phyloP scores from a whole-genome alignment of 1,140 invertebrate genomes.

The Carposina sasakii region DNA sequence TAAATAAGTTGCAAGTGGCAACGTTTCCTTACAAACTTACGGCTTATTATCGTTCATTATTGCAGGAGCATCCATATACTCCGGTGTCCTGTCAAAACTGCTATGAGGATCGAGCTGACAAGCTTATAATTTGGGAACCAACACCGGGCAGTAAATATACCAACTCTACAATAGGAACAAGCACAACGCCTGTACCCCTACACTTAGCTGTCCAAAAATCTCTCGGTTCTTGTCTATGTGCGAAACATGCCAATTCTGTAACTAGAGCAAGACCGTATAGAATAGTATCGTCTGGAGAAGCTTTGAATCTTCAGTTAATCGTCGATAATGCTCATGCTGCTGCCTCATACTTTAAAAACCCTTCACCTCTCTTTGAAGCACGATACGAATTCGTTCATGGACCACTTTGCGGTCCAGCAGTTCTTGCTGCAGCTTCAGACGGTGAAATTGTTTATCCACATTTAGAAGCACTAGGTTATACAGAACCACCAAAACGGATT shows the following conservation, averaged over 20 bases:
- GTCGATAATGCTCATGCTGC: conserved; percentile 87
- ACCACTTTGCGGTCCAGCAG: conserved; percentile 87
- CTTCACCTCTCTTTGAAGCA: conserved; percentile 85
- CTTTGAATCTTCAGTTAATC: conserved; percentile 83
- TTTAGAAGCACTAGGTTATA: conserved; percentile 85
- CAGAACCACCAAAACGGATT: conserved; percentile 81
- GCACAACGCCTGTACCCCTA: conserved; percentile 70
- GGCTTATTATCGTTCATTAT: too few species aligned
- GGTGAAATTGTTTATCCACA: conserved; percentile 89
- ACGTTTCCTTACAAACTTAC: too few species aligned
- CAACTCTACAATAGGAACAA: conserved; percentile 40
- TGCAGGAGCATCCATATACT: conserved; percentile 82
- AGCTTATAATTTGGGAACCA: conserved; percentile 84
- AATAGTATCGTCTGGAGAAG: conserved; percentile 84
- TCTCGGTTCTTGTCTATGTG: conserved; percentile 77
- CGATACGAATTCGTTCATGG: conserved; percentile 91
- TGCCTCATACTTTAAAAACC: conserved; percentile 89
- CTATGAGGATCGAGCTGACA: conserved; percentile 87
- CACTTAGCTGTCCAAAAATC: conserved; percentile 71
- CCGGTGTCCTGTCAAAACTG: conserved; percentile 86
- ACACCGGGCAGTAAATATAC: conserved; percentile 57
- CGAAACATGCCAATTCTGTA: conserved; percentile 72
- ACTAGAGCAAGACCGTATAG: conserved; percentile 74
- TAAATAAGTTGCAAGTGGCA: too few species aligned
- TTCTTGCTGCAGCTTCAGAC: conserved; percentile 82